Percentiles rank a stretch among this genome's conserved stretches.
These are phyloP conservation scores for Eurystomus gularis DNA, from an alignment of 2,113 vertebrate genomes.

Conservation along the genomic window DNA sequence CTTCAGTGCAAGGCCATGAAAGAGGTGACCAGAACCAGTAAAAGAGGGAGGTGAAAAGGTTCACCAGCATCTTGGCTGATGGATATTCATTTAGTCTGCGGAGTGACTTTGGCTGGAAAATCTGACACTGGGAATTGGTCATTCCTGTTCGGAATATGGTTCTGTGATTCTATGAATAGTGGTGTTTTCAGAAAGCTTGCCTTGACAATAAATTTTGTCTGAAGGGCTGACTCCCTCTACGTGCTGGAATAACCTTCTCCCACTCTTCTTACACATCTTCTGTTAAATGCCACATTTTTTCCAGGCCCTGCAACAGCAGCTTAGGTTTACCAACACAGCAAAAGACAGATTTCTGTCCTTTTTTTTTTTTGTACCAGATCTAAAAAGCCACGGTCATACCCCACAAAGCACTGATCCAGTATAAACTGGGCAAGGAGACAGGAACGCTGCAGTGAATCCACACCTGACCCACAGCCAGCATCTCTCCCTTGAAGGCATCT, in stretches of 20 bases:
- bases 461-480: neutral
- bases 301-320: neutral
- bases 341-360: neutral
- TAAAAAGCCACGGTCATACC: neutral
- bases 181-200: neutral
- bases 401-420: neutral
- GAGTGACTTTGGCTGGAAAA: neutral
- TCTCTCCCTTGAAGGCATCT: neutral
- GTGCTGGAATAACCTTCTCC: neutral
- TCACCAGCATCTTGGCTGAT: neutral
- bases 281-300: neutral
- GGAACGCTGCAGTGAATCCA: neutral
- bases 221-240: neutral
- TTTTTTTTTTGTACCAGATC: neutral
- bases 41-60: neutral
- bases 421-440: neutral
- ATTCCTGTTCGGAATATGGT: neutral
- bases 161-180: neutral
- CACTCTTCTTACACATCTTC: rapidly evolving
- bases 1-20: rapidly evolving
- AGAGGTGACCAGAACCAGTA: neutral
- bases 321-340: neutral
- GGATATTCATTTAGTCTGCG: neutral
- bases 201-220: neutral
- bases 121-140: too few relatives aligned